Percentiles rank a stretch among this genome's conserved stretches.
phyloP scores from a whole-genome alignment of 2,797 vertebrate genomes.

The Cheirogaleus major region DNA sequence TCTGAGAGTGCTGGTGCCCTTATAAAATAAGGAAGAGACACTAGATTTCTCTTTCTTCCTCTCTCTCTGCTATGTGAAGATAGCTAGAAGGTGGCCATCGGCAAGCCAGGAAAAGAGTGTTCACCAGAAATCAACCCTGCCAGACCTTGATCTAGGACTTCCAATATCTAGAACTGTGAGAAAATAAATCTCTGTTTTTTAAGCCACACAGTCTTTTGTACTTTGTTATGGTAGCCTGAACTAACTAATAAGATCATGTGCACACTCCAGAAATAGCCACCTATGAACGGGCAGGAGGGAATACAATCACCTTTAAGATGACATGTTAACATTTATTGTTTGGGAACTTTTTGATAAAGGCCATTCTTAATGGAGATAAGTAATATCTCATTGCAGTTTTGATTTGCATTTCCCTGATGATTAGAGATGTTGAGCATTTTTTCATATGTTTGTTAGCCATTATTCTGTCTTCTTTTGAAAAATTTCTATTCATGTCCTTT shows the following conservation, averaged over 20 bases:
- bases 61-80: not conserved
- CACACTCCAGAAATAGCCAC: not conserved
- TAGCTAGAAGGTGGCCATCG: not conserved
- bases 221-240: not conserved
- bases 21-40: not conserved
- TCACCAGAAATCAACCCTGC: not conserved
- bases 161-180: not conserved
- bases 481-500: too few species aligned
- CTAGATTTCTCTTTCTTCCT: not conserved
- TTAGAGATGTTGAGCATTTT: too few species aligned
- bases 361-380: too few species aligned
- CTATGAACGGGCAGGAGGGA: not conserved
- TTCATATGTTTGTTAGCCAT: too few species aligned
- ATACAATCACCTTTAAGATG: not conserved
- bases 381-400: too few species aligned
- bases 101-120: not conserved
- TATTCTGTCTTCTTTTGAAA: too few species aligned
- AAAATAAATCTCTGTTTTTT: not conserved
- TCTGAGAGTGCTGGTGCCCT: not conserved
- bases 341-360: too few species aligned
- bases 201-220: not conserved
- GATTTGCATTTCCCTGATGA: too few species aligned
- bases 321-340: not conserved
- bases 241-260: not conserved
- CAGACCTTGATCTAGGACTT: not conserved